These are phyloP conservation scores for Crotophaga sulcirostris DNA, from an alignment of 2,113 vertebrate genomes.

Conservation along the genomic window DNA sequence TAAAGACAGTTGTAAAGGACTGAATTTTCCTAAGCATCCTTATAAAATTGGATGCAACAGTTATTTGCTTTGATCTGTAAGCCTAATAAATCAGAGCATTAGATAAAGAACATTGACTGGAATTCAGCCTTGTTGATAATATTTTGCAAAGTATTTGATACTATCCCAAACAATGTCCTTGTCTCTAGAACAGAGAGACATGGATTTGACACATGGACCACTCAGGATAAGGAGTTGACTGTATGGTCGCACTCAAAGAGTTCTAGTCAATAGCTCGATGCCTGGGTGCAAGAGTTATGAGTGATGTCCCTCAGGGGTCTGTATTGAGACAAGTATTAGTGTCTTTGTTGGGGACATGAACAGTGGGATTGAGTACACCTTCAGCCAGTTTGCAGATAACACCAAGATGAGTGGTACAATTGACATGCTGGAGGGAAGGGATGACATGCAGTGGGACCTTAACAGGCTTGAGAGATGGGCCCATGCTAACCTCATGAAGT, in stretches of 20 bases:
- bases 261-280: neutral
- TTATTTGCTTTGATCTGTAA: neutral
- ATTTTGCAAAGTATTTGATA: neutral
- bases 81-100: neutral
- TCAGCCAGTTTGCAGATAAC: neutral
- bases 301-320: neutral
- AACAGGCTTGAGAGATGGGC: neutral
- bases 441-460: neutral
- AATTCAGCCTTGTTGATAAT: neutral
- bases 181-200: too few species aligned
- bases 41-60: neutral
- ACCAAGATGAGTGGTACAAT: neutral
- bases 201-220: neutral
- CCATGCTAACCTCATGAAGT: neutral
- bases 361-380: neutral
- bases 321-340: neutral
- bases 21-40: neutral
- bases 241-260: neutral
- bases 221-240: neutral
- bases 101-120: neutral
- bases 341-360: rapidly evolving
- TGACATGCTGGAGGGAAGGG: neutral
- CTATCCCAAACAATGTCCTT: neutral
- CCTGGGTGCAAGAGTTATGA: neutral
- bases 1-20: neutral